Evolutionary conservation across 2,113 vertebrate genomes (phyloP), one percentile per base, ranked within the genome.

Genomic region (Pitta sordida): DNA sequence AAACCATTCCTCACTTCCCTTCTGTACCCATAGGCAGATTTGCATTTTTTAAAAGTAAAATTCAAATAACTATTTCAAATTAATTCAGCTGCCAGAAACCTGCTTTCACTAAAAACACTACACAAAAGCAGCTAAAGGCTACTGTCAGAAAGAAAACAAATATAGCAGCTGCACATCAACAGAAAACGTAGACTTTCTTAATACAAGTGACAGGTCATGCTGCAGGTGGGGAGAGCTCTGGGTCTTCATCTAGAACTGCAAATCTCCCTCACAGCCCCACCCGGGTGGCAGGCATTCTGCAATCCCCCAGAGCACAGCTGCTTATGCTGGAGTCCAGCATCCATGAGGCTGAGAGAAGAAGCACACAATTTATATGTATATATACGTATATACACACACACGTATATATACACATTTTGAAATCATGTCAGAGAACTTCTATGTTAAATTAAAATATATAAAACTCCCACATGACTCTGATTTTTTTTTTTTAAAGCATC

Each of bases 281-380:
- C 13, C 44, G 22, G 21, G 41, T 7, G 49, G 74, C 6, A 43
- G 19, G 52, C 53, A 15, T 10, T 39, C 69, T 52, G 52, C 36
- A 27, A 11, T 9, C 0, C 2, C 56, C 39, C n/a, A 15, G 37
- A 73, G 15, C 7, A 70, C 0, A 0, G 5, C 14, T 84, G n/a
- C 15, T 58, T 76, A 85, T 68, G n/a, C 46, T 37, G 22, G 17
- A 77, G 48, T 22, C 24, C 60, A 91, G 26, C 15, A 77, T 65
- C 60, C 24, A 10, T 3, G 2, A 37, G 11, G 18, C 19, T 78
- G 80, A 73, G 20, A 51, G 44, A 52, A 19, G 41, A 80, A 67
- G 32, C 8, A 41, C 39, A 41, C 11, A 41, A 41, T 41, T 41
- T 41, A 41, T 41, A 41, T 41, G n/a, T n/a, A n/a, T n/a, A n/a